Conservation (phyloP, 2,888 invertebrate genomes). For the Balanococcus diminutus region DNA sequence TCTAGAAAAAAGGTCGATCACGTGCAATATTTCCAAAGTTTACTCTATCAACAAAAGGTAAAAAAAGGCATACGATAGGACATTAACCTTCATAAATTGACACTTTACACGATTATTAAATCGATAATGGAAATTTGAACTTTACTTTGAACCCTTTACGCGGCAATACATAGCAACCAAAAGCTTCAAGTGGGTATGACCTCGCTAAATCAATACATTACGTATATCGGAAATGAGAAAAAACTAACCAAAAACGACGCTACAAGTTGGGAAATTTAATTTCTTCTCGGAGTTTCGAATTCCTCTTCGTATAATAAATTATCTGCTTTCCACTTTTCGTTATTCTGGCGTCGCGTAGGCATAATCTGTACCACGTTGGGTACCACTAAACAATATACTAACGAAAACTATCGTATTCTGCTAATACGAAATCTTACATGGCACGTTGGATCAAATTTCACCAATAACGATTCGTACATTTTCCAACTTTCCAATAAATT, state of each 20-base stretch:
- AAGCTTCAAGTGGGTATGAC: slow-evolving; percentile 16
- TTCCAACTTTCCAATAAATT: slow-evolving; percentile 31
- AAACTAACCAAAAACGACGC: background rate
- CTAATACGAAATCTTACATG: slow-evolving; percentile 18
- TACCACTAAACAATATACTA: background rate
- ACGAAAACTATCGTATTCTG: background rate
- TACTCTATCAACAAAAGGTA: background rate
- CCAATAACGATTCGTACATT: slow-evolving; percentile 1
- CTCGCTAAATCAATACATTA: slow-evolving; percentile 23
- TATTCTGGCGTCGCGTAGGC: no score
- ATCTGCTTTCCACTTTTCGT: no score
- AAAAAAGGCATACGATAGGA: background rate
- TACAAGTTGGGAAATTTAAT: slow-evolving; percentile 24
- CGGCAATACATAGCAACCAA: slow-evolving; percentile 26
- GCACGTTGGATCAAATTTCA: slow-evolving; percentile 9
- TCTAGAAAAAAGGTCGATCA: background rate
- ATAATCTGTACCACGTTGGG: background rate
- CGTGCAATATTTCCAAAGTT: background rate
- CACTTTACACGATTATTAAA: slow-evolving; percentile 21
- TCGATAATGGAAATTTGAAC: slow-evolving; percentile 42
- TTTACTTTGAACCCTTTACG: slow-evolving; percentile 37
- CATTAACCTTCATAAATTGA: slow-evolving; percentile 30
- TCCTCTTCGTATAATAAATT: background rate
- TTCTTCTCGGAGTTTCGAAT: background rate
- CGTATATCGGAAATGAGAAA: slow-evolving; percentile 33